phyloP scores from a whole-genome alignment of 64 coral and sea anemone genomes.

The Stichodactyla mertensii region DNA sequence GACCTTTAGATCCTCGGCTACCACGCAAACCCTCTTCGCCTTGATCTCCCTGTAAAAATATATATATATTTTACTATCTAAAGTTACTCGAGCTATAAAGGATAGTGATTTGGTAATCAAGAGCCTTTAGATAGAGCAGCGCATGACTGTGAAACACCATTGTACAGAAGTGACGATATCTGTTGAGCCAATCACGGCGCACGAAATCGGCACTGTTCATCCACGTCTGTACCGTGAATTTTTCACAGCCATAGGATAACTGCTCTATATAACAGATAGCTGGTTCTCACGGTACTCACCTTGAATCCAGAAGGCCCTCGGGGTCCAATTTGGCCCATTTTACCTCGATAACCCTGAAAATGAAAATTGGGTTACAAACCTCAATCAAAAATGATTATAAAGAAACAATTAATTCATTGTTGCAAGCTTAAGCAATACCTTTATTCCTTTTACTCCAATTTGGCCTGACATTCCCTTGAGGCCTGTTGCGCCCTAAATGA shows the following conservation, averaged over 20 bases:
- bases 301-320: background rate
- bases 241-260: too few relatives aligned
- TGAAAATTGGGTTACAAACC: background rate
- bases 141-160: too few relatives aligned
- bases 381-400: background rate
- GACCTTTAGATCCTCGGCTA: slow-evolving; percentile 41
- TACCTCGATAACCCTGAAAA: slow-evolving; percentile 15
- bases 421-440: background rate
- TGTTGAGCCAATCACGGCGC: too few relatives aligned
- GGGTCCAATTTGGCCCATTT: slow-evolving; percentile 15
- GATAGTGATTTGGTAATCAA: too few relatives aligned
- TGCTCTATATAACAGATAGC: background rate
- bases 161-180: too few relatives aligned
- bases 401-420: background rate
- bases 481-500: background rate
- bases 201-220: too few relatives aligned
- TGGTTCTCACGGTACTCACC: background rate
- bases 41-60: slow-evolving; percentile 26
- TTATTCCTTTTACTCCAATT: background rate
- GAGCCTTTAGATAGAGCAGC: too few relatives aligned
- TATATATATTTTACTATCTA: background rate
- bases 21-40: slow-evolving; percentile 45
- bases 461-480: background rate
- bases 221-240: too few relatives aligned
- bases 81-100: too few relatives aligned